Evolutionary conservation across 1,140 invertebrate species (phyloP), one percentile per base, ranked within the genome.

Genomic region (Maniola jurtina): DNA sequence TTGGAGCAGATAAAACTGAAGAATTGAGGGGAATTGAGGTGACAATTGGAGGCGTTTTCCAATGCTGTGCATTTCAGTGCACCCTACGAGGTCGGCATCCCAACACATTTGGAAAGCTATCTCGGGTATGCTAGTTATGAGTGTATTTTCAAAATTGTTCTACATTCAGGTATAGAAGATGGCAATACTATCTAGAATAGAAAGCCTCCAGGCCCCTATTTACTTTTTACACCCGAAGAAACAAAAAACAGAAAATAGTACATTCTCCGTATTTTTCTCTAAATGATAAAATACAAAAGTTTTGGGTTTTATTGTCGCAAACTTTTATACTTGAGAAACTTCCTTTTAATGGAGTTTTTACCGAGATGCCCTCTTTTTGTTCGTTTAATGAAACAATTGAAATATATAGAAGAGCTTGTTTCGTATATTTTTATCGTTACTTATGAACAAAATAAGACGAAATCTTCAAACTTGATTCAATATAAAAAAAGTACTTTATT

Each of bases 221-320:
- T 57, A 57, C 55, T 57, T 57, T 52, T 48, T 57, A 15, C 42
- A n/a, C 38, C 36, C 61, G 16, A 52, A 16, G 25, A 47, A 38
- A 58, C 47, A 65, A 72, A 65, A 73, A 70, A 64, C 61, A 42
- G n/a, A 70, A 70, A 66, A 40, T 66, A 64, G 64, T 63, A 70
- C 59, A 54, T 65, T 65, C 42, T 62, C 59, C 55, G 57, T 69
- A 64, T 66, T 70, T 70, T 73, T 61, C 52, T 64, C 64, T 64
- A 63, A 69, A 73, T 73, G 67, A 73, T 73, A 73, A 70, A 73
- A 70, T 70, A 73, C 57, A 66, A 57, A 73, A 73, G 61, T 72
- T 69, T 60, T 62, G 34, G 60, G 67, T 73, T 72, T 72, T 73
- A 73, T 57, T 70, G 71, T 73, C 67, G 35, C 61, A 73, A 55